Evolutionary conservation across 2,797 vertebrate species (phyloP), one percentile per base, ranked within the genome.

Genomic region (Cephalopachus bancanus): DNA sequence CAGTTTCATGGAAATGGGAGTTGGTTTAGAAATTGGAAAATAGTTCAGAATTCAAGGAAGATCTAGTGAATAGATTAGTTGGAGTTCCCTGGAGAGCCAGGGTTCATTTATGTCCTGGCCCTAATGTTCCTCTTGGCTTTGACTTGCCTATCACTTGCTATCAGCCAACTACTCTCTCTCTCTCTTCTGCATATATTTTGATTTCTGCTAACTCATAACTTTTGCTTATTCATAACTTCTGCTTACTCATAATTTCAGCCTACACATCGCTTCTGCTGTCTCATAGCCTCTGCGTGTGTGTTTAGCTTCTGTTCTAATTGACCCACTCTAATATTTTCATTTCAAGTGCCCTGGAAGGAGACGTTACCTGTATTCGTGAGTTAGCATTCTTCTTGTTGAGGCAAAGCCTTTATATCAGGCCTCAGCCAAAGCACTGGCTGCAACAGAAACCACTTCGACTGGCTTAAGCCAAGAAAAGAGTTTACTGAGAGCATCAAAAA

Each of bases 211-310:
- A 78, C 87, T 94, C 85, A 79, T 14, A 89, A 93, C 57, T 95
- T 90, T 60, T 89, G 79, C 83, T 91, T 96, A 78, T 92, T 95
- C 44, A 10, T 95, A 93, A 89, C 60, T 89, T 93, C 57, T 93
- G 60, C 59, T 94, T 89, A 83, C 57, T 96, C 64, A 67, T 74
- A 64, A 79, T 80, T 65, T 62, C 64, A 88, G 72, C 89, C 91
- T 81, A 83, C 30, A 71, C 89, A 22, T 5, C 64, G 51, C 24
- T 15, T 59, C 74, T 87, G 65, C 33, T 69, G 37, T 15, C 65
- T 92, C 62, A 69, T 30, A 53, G 71, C 64, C 85, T 84, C 44
- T 26, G 7, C 7, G 3, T 28, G n/a, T 72, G 74, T 79, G 64
- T 15, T 65, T 53, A 85, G 59, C 28, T 64, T 93, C 93, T 94